A percentile compares a stretch with the other conserved stretches of the same genome.
Evolutionary conservation across 2,888 invertebrate species (phyloP).

Genomic region (Drosophila glabriapex): DNA sequence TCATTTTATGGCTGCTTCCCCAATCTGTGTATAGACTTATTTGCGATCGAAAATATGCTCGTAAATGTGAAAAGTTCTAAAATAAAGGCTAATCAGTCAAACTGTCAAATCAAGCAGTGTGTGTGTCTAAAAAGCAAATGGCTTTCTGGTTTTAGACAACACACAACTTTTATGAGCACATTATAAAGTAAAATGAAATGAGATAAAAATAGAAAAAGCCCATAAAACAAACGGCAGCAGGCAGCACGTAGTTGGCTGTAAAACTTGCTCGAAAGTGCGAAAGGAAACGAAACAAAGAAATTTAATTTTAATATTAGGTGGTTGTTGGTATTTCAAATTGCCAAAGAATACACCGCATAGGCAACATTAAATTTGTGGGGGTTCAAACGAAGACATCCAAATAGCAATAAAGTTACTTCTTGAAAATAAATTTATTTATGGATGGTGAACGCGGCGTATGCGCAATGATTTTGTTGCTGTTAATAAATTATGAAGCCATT

Average conservation of each 20-base stretch:
- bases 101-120: constrained; percentile 31
- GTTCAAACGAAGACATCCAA: constrained; percentile 8
- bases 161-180: constrained; percentile 59
- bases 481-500: constrained; percentile 63
- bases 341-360: constrained; percentile 27
- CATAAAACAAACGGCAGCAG: constrained; percentile 55
- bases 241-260: constrained; percentile 21
- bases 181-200: constrained; percentile 51
- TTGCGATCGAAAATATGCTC: constrained; percentile 45
- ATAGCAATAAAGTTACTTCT: constrained; percentile 30
- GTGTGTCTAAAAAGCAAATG: constrained; percentile 54
- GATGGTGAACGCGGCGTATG: constrained; percentile 29
- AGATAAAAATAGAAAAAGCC: constrained; percentile 20
- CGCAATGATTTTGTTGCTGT: constrained; percentile 33
- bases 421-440: constrained; percentile 47
- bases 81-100: constrained; percentile 57
- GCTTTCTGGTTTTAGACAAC: constrained; percentile 19
- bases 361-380: constrained; percentile 8
- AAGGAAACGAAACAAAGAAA: constrained; percentile 22
- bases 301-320: constrained; percentile 22
- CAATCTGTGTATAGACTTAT: constrained; percentile 6
- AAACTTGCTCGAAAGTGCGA: constrained; percentile 30
- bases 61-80: constrained; percentile 53
- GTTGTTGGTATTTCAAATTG: constrained; percentile 33
- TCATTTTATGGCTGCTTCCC: constrained; percentile 14